Evolutionary conservation across 2,797 vertebrate genomes (phyloP).

Genomic region (Fringilla coelebs): DNA sequence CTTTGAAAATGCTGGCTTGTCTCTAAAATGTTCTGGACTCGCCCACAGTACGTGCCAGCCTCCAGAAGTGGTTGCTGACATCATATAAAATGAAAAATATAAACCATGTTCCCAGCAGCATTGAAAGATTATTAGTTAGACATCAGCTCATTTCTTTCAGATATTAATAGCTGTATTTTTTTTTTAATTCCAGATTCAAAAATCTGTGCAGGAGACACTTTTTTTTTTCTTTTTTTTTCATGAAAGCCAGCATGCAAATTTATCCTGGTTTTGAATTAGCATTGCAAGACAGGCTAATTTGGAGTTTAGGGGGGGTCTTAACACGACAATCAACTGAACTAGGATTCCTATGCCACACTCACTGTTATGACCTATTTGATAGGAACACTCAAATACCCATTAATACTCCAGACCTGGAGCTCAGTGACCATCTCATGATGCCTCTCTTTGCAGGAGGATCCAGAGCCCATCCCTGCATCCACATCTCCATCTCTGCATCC

Average conservation of each 20-base stretch:
- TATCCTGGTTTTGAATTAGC: not conserved
- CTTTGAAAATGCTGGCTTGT: not conserved
- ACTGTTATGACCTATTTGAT: not conserved
- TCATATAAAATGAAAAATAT: not conserved
- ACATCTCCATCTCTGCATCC: too few relatives aligned
- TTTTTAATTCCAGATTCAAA: not conserved
- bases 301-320: not conserved
- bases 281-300: not conserved
- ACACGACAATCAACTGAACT: not conserved
- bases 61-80: not conserved
- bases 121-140: not conserved
- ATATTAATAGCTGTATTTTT: not conserved
- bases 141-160: not conserved
- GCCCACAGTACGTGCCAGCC: not conserved
- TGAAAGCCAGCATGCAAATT: not conserved
- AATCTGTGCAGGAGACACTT: not conserved
- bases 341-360: not conserved
- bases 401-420: not conserved
- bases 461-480: not conserved
- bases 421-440: not conserved
- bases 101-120: not conserved
- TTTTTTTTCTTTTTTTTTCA: not conserved
- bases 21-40: not conserved
- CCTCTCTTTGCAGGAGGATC: not conserved
- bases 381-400: not conserved